phyloP scores from a whole-genome alignment of 1,140 invertebrate species.

The Bicyclus anynana region DNA sequence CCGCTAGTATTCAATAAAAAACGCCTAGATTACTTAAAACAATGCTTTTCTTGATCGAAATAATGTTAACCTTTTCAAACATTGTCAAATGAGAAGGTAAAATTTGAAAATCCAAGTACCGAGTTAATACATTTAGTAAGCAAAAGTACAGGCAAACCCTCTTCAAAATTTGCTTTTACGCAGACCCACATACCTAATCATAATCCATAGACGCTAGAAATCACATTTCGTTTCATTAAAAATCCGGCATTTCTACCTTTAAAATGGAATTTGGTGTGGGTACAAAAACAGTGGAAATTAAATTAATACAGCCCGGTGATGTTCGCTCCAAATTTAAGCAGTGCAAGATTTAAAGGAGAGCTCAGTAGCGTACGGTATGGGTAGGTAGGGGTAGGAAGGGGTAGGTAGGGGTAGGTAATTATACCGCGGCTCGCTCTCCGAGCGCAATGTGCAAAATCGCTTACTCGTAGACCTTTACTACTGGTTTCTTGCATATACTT shows the following conservation, averaged over 20 bases:
- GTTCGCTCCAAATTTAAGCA: conserved; percentile 63
- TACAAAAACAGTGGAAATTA: conserved; percentile 53
- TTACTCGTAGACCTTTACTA: conserved; percentile 55
- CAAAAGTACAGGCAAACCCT: neutral
- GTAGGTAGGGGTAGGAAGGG: conserved; percentile 37
- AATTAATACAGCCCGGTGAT: conserved; percentile 62
- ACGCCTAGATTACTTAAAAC: no score
- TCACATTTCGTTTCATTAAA: neutral
- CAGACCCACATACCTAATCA: neutral
- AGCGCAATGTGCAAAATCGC: conserved; percentile 70
- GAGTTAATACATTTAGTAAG: neutral
- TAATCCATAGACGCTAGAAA: neutral
- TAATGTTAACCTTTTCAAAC: no score
- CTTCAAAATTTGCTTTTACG: neutral
- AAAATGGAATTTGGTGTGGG: neutral
- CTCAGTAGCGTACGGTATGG: conserved; percentile 2
- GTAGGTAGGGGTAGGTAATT: conserved; percentile 54
- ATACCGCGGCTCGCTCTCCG: conserved; percentile 38
- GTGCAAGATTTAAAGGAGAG: conserved; percentile 65
- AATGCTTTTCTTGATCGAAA: no score
- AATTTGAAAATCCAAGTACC: neutral
- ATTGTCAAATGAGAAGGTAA: no score
- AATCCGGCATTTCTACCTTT: neutral
- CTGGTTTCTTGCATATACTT: neutral
- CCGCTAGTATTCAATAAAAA: no score